Evolutionary conservation across 1,140 invertebrate genomes (phyloP).

Genomic region (Notospermus geniculatus): DNA sequence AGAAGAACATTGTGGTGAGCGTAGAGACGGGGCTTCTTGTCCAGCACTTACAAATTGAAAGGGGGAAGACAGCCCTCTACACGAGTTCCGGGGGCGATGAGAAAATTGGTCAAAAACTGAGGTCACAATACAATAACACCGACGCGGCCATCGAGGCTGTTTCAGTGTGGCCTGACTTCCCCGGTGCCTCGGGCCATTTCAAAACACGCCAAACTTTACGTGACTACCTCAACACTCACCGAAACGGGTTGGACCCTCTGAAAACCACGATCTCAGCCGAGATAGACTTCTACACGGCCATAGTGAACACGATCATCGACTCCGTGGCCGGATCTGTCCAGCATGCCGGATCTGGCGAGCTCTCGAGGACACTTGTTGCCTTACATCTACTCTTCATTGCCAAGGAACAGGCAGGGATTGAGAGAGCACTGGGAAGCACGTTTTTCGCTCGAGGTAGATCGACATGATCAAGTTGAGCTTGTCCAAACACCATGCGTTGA

Average conservation of each 20-base stretch:
- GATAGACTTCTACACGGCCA: slow-evolving; percentile 28
- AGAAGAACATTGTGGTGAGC: slow-evolving; percentile 17
- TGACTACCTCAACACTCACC: slow-evolving; percentile 16
- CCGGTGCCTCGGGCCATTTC: not conserved
- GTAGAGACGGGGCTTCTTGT: slow-evolving; percentile 28
- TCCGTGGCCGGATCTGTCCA: slow-evolving; percentile 27
- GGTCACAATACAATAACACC: slow-evolving; percentile 13
- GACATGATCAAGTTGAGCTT: too few species aligned
- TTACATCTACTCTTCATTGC: slow-evolving; percentile 36
- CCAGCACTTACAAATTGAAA: slow-evolving; percentile 33
- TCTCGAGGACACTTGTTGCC: slow-evolving; percentile 29
- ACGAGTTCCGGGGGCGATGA: slow-evolving; percentile 21
- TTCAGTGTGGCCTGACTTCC: not conserved
- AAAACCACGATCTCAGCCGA: slow-evolving; percentile 24
- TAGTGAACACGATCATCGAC: slow-evolving; percentile 23
- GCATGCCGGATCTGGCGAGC: slow-evolving; percentile 9
- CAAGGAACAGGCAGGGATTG: slow-evolving; percentile 35
- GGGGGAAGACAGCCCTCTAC: slow-evolving; percentile 32
- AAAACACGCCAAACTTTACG: slow-evolving; percentile 11
- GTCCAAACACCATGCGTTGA: too few species aligned
- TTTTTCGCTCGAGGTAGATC: slow-evolving; percentile 36
- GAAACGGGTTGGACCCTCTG: not conserved
- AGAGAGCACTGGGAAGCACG: slow-evolving; percentile 33
- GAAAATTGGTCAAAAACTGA: slow-evolving; percentile 11
- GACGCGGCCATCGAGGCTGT: slow-evolving; percentile 12